Evolutionary conservation across 1,140 invertebrate species (phyloP), one percentile per base, ranked within the genome.

Genomic region (Lasioglossum baleicum): DNA sequence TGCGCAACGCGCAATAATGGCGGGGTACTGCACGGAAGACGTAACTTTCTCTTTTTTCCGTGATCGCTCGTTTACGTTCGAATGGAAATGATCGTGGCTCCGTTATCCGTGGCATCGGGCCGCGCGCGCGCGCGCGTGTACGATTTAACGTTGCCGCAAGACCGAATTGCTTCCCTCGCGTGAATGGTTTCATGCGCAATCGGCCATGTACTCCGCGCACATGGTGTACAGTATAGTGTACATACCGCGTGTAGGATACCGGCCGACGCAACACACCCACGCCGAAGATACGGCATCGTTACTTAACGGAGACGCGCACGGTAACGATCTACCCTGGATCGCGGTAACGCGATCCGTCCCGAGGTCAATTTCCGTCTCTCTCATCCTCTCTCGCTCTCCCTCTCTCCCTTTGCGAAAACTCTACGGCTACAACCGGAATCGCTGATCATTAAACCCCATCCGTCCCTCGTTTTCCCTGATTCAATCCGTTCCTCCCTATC

Each of bases 231-330:
- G n/a, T 5, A n/a, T 5, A 22, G 3, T 35, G 35, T 35, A 35
- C 44, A 13, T 8, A 51, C 31, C 15, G 15, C 13, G 51, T 53
- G 13, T 53, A 48, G 8, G 1, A 13, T 11, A 15, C 51, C 51
- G 13, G 13, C 13, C 51, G 51, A 8, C 7, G 8, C 44, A 13
- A 17, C 35, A 70, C 65, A 63, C 56, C 67, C 22, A 69, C 69
- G 76, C 61, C 44, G 44, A 73, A 56, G 61, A 73, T 73, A 79
- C 69, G 76, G 56, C 51, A 61, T 79, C 76, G 76, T 79, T 79
- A 77, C 67, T 71, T 77, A 64, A 66, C 56, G 8, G 13, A 58
- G 44, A 67, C 40, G 66, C 56, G 10, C 22, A 17, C 11, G 40
- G 26, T 77, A 77, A 77, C 75, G 75, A 77, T 51, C 56, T 51